A percentile compares a stretch with the other conserved stretches of the same genome.
Evolutionary conservation across 2,113 vertebrate species (phyloP).

Genomic region (Gymnorhina tibicen): DNA sequence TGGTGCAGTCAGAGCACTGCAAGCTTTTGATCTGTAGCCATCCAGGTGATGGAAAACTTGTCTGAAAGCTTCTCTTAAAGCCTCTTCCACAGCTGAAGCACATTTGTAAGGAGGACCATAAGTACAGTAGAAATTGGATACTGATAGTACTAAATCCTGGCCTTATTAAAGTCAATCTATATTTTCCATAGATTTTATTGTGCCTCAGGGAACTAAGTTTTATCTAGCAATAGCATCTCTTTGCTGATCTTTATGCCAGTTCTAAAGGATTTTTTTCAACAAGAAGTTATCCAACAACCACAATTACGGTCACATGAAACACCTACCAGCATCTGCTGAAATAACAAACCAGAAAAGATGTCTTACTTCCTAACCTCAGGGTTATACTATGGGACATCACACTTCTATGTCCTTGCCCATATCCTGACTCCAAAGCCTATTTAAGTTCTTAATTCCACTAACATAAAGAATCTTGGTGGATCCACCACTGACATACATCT

Average conservation of each 20-base stretch:
- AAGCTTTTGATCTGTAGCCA: neutral
- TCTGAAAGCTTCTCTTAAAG: neutral
- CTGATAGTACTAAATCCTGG: neutral
- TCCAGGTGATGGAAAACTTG: neutral
- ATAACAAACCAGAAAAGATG: neutral
- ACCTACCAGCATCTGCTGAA: neutral
- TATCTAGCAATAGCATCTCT: neutral
- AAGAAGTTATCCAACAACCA: neutral
- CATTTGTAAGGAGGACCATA: neutral
- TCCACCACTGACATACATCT: neutral
- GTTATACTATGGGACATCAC: neutral
- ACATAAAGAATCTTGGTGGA: neutral
- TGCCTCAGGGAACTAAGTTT: neutral
- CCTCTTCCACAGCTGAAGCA: neutral
- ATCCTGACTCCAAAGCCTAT: neutral
- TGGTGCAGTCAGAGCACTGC: neutral
- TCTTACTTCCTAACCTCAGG: neutral
- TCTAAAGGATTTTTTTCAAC: neutral
- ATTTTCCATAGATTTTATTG: neutral
- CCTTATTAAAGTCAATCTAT: neutral
- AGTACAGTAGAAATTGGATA: neutral
- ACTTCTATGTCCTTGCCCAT: neutral
- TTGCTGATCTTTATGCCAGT: neutral
- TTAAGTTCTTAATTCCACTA: neutral
- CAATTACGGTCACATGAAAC: neutral